Evolutionary conservation across 2,113 vertebrate genomes (phyloP).

Genomic region (Neoarius graeffei): DNA sequence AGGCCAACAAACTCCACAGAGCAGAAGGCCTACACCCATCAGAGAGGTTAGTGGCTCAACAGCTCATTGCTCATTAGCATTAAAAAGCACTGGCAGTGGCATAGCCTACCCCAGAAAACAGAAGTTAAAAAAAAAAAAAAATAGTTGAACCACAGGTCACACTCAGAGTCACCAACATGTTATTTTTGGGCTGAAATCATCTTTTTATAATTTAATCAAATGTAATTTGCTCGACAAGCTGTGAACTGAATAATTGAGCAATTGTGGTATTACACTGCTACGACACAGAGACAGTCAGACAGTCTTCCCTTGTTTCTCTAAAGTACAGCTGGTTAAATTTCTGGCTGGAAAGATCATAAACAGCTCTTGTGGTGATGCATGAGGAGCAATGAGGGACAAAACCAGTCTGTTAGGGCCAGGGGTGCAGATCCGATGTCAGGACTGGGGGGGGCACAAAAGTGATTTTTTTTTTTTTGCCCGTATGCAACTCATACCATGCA

Average conservation of each 20-base stretch:
- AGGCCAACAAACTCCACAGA: conserved; percentile 69
- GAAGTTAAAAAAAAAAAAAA: neutral
- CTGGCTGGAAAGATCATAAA: neutral
- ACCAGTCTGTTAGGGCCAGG: too few relatives aligned
- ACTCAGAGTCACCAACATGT: neutral
- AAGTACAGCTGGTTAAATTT: neutral
- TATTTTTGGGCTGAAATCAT: neutral
- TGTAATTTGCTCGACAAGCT: neutral
- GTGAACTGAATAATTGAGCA: neutral
- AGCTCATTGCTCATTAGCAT: neutral
- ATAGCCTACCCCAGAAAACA: neutral
- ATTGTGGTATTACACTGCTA: neutral
- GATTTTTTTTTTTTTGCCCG: too few relatives aligned
- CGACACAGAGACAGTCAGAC: neutral
- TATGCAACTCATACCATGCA: too few relatives aligned
- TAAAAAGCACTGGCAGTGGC: neutral
- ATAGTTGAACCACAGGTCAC: neutral
- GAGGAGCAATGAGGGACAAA: neutral
- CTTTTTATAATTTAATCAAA: neutral
- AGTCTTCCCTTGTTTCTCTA: neutral
- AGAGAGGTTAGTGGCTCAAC: conserved; percentile 75
- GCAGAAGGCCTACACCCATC: conserved; percentile 73
- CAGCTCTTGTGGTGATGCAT: neutral
- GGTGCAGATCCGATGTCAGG: too few relatives aligned
- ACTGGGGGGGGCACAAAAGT: too few relatives aligned